These are phyloP conservation scores for Dromiciops gliroides DNA, from an alignment of 2,113 vertebrate species.

Conservation along the genomic window DNA sequence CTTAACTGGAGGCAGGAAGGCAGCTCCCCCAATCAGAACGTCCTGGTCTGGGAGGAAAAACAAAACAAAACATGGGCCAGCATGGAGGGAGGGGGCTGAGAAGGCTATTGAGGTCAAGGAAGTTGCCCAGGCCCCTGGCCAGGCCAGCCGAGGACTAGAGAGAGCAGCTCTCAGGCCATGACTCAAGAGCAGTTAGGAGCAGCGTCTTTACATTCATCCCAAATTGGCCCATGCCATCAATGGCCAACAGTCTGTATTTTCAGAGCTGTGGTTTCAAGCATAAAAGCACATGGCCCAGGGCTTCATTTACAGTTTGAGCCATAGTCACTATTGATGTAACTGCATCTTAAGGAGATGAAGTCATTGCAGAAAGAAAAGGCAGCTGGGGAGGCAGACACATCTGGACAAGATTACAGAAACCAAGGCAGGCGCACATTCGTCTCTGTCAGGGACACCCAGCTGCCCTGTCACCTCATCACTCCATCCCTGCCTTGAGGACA, in stretches of 20 bases:
- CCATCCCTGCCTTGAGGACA: slow-evolving; percentile 50
- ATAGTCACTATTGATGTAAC: background rate
- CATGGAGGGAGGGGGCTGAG: background rate
- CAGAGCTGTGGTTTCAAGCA: background rate
- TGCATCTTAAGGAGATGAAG: slow-evolving; percentile 30
- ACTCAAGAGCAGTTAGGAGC: slow-evolving; percentile 38
- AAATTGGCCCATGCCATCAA: background rate
- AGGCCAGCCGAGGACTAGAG: slow-evolving; percentile 10
- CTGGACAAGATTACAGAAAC: slow-evolving; percentile 58
- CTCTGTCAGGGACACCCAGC: background rate
- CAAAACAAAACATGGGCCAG: background rate
- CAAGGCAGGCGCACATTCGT: slow-evolving; percentile 46
- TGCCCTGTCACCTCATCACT: slow-evolving; percentile 29
- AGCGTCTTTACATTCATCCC: slow-evolving; percentile 28
- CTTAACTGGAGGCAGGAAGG: background rate
- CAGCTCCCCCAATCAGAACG: too few species aligned
- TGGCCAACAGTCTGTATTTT: slow-evolving; percentile 15
- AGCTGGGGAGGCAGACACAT: slow-evolving; percentile 31
- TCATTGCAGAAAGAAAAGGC: background rate
- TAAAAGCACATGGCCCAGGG: background rate
- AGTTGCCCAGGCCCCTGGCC: slow-evolving; percentile 4
- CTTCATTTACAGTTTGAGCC: slow-evolving; percentile 5
- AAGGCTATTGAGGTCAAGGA: background rate
- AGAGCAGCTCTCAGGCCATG: slow-evolving; percentile 2
- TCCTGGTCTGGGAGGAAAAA: background rate